Base-by-base conservation (phyloP, 1,140 invertebrate genomes). In the Megalopta genalis region DNA sequence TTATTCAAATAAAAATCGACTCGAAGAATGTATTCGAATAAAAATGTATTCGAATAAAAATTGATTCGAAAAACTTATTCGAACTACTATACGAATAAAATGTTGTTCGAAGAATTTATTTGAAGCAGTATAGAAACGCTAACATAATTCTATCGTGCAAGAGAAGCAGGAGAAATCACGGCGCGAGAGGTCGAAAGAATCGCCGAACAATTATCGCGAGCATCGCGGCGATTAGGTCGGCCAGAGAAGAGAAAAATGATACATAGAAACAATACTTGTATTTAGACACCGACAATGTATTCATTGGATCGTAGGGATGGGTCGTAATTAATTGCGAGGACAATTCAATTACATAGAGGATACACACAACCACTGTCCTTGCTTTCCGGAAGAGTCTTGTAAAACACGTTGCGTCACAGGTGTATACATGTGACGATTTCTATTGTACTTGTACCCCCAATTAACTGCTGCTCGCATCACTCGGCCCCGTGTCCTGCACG, bases 341-440 rank as follows among this genome's bases (percentile, higher is more conserved):
- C 82, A 74, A 80, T 70, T 69, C 57, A 73, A 84, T 86, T 86
- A 81, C 76, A 75, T 67, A 25, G 39, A 74, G 62, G 75, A 77
- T 27, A 82, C 16, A 82, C 16, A 49, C 67, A 59, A 79, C 42
- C 27, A 68, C 49, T 25, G 46, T 65, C 60, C 67, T 73, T 80
- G 59, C n/a, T 39, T 81, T 84, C 82, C 84, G 82, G 78, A 86
- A 84, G 72, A 71, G 39, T 25, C 82, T 76, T 75, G 52, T 81
- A 78, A 81, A 77, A 59, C 57, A 64, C 62, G 66, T 64, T 76
- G 52, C 71, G 62, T 73, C 77, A 79, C 77, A 80, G 57, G 65
- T 80, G 57, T 75, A 16, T 23, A 65, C 37, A 42, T 7, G 14
- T 21, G 62, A 49, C 49, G 59, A 74, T 73, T 64, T 74, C 39